phyloP scores from a whole-genome alignment of 64 coral and sea anemone species.

The Montipora efflorescens region DNA sequence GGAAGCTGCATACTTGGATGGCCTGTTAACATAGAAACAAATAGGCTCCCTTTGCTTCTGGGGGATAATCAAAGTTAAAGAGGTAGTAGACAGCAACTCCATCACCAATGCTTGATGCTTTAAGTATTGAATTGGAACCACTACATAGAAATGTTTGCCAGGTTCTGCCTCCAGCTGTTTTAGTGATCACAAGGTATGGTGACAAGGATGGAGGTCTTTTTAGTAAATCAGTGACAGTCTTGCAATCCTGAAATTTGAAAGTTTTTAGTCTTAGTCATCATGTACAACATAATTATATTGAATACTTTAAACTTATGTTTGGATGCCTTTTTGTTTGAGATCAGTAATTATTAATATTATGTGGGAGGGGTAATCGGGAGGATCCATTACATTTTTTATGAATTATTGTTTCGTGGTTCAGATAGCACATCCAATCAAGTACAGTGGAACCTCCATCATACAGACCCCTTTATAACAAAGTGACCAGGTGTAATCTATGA shows the following conservation, averaged over 20 bases:
- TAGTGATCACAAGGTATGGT: background rate
- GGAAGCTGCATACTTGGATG: background rate
- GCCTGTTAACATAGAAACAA: conserved; percentile 6
- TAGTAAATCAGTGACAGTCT: conserved; percentile 4
- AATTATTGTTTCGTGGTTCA: too few species aligned
- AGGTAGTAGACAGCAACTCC: background rate
- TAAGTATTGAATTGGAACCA: background rate
- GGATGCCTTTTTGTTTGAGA: background rate
- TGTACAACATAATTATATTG: too few species aligned
- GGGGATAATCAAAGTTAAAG: background rate
- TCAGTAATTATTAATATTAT: background rate
- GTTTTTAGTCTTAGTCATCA: background rate
- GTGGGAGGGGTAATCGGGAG: background rate
- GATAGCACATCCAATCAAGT: too few species aligned
- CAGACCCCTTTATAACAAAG: too few species aligned
- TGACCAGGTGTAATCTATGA: too few species aligned
- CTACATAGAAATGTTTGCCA: conserved; percentile 7
- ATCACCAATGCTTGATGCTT: background rate
- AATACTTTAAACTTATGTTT: background rate
- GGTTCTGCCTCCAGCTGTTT: background rate
- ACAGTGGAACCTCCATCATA: too few species aligned
- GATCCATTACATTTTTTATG: too few species aligned
- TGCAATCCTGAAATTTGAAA: conserved; percentile 24
- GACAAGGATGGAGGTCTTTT: conserved; percentile 23
- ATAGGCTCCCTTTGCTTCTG: background rate